These are phyloP conservation scores for Megaleporinus macrocephalus DNA, from an alignment of 2,113 vertebrate species.

Conservation along the genomic window DNA sequence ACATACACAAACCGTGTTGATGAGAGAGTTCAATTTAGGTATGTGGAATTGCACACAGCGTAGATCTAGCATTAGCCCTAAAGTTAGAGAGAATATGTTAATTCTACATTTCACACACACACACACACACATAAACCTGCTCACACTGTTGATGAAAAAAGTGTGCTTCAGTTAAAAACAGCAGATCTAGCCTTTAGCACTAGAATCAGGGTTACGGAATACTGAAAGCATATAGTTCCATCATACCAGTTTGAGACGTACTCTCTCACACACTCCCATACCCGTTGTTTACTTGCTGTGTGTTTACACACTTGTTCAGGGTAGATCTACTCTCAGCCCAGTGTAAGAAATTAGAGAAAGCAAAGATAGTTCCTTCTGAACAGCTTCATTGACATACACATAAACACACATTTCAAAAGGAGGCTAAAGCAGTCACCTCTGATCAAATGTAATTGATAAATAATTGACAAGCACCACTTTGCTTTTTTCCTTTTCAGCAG, in stretches of 20 bases:
- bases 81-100: background rate
- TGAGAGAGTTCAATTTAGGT: background rate
- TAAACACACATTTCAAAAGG: background rate
- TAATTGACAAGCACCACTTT: constrained; percentile 64
- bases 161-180: too few relatives aligned
- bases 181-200: too few relatives aligned
- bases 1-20: constrained; percentile 1
- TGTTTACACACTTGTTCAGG: too few relatives aligned
- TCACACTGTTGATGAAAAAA: background rate
- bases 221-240: too few relatives aligned
- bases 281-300: too few relatives aligned
- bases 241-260: background rate
- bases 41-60: background rate
- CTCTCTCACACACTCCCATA: background rate
- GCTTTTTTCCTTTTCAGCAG: constrained; percentile 16
- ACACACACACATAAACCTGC: too few relatives aligned
- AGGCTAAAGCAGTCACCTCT: constrained; percentile 16
- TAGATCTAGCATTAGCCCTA: background rate
- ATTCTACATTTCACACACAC: background rate
- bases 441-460: constrained; percentile 62
- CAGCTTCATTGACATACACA: constrained; percentile 2
- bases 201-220: too few relatives aligned
- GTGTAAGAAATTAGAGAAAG: too few relatives aligned
- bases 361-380: background rate
- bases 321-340: too few relatives aligned